Conservation (phyloP, 2,888 invertebrate species). For the Phyllotreta striolata region DNA sequence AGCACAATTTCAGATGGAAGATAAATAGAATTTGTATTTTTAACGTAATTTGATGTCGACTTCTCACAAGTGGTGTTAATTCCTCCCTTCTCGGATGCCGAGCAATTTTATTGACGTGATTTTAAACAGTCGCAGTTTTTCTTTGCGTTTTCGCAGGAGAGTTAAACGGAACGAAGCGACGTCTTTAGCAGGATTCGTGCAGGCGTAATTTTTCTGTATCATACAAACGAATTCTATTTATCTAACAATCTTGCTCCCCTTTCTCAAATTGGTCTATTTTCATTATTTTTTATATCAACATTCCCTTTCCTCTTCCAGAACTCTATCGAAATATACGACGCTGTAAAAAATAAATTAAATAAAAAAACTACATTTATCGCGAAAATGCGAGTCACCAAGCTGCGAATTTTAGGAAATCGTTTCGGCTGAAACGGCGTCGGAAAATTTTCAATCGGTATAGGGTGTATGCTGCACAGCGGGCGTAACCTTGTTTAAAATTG, state of each 20-base stretch:
- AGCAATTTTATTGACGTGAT: conserved; percentile 12
- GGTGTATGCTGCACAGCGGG: conserved; percentile 3
- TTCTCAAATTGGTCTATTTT: too few species aligned
- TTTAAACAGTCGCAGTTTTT: background rate
- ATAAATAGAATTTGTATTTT: conserved; percentile 18
- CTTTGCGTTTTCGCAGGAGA: background rate
- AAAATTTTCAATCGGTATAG: conserved; percentile 21
- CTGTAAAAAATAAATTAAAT: too few species aligned
- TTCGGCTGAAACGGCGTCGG: conserved; percentile 20
- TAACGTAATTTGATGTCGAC: conserved; percentile 19
- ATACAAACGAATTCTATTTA: too few species aligned
- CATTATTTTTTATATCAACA: too few species aligned
- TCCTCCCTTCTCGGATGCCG: background rate
- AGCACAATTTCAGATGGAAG: conserved; percentile 15
- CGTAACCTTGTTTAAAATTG: conserved; percentile 29
- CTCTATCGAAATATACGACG: too few species aligned
- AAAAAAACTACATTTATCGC: too few species aligned
- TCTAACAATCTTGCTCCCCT: too few species aligned
- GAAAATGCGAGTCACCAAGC: background rate
- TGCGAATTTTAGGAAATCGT: conserved; percentile 14
- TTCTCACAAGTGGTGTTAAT: conserved; percentile 17
- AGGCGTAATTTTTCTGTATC: too few species aligned
- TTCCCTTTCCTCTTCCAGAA: too few species aligned
- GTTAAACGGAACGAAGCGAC: background rate
- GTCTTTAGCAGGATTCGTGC: background rate